These are phyloP conservation scores for Myocastor coypus DNA, from an alignment of 2,113 vertebrate genomes.

Conservation along the genomic window DNA sequence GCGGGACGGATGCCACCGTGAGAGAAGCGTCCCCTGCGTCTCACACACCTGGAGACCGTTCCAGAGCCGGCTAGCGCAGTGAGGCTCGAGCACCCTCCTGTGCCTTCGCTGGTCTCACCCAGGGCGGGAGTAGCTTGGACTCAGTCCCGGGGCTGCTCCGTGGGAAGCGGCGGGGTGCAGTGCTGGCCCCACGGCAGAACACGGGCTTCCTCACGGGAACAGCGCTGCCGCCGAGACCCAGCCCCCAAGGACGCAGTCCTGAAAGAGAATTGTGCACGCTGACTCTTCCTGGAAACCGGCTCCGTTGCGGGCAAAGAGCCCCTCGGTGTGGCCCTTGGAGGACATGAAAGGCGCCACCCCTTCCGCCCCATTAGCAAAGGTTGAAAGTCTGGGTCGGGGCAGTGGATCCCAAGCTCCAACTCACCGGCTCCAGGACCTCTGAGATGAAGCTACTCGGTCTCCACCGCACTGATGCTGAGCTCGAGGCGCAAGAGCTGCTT, in stretches of 20 bases:
- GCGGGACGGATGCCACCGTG: too few relatives aligned
- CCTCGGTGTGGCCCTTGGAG: background rate
- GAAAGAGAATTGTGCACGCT: background rate
- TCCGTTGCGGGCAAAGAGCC: background rate
- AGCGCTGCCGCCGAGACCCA: background rate
- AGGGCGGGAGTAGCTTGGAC: background rate
- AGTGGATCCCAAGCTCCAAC: background rate
- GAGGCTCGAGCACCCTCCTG: background rate
- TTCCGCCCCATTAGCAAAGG: rapidly evolving
- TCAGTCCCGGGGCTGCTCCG: background rate
- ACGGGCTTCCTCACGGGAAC: background rate
- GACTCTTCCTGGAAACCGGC: background rate
- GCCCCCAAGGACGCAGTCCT: background rate
- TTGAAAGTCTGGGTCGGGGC: too few relatives aligned
- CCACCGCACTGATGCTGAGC: rapidly evolving
- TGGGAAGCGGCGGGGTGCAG: too few relatives aligned
- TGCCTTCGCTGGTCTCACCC: background rate
- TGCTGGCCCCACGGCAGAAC: background rate
- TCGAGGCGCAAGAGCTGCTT: background rate
- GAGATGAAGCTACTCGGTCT: background rate
- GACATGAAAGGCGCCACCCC: background rate
- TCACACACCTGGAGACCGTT: background rate
- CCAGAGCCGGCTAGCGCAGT: background rate
- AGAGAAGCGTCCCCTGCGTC: rapidly evolving
- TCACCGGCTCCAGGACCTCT: rapidly evolving